Percentiles rank a stretch among this genome's conserved stretches.
These are phyloP conservation scores for Notarius quadriscutis DNA, from an alignment of 2,113 vertebrate species.

Conservation along the genomic window DNA sequence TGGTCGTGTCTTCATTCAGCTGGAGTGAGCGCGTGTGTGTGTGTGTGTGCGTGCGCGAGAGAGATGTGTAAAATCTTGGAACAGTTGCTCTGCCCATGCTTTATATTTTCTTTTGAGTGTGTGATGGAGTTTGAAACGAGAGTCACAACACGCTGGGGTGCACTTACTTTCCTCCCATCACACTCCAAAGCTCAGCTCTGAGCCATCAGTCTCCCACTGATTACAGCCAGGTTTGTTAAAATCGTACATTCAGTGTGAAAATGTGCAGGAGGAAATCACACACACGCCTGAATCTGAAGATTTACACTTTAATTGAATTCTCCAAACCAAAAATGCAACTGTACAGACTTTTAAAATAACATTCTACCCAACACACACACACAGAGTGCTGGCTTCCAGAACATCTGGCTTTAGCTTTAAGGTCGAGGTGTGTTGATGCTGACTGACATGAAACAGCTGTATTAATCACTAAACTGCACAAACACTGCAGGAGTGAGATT, in stretches of 20 bases:
- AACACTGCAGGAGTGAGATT: not conserved
- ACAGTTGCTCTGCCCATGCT: not conserved
- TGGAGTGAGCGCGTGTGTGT: not conserved
- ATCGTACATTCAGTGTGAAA: too few relatives aligned
- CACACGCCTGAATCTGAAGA: not conserved
- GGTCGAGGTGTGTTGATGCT: not conserved
- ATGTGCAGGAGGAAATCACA: not conserved
- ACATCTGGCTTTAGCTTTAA: not conserved
- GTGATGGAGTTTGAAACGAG: too few relatives aligned
- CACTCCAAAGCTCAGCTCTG: not conserved
- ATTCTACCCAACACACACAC: not conserved
- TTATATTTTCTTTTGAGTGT: too few relatives aligned
- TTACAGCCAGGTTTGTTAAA: not conserved
- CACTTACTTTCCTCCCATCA: too few relatives aligned
- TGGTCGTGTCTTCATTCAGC: constrained; percentile 21
- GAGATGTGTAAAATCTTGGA: not conserved
- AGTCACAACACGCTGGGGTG: too few relatives aligned
- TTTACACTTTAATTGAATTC: not conserved
- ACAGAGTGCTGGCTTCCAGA: constrained; percentile 17
- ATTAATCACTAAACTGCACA: not conserved
- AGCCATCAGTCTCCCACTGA: not conserved
- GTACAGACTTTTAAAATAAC: not conserved
- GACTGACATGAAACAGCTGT: too few relatives aligned
- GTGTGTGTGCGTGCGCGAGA: too few relatives aligned
- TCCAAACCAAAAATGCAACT: not conserved